These are phyloP conservation scores for Arctocebus calabarensis DNA, from an alignment of 2,797 vertebrate genomes.

Conservation along the genomic window DNA sequence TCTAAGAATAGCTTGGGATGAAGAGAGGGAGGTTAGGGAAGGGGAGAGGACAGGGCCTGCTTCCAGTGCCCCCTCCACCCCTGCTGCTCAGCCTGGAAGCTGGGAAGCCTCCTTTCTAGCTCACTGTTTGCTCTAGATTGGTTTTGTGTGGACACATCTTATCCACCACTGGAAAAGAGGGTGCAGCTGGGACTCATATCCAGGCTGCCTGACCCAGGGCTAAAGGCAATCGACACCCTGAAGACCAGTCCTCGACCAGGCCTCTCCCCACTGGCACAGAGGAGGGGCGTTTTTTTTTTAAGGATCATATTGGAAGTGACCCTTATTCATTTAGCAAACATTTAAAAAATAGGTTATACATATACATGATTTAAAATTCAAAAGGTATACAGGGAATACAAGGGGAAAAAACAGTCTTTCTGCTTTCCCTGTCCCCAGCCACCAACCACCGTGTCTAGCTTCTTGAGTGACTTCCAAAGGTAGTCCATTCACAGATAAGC, in stretches of 20 bases:
- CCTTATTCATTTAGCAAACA: constrained; percentile 16
- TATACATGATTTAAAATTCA: constrained; percentile 32
- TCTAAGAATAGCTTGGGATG: constrained; percentile 77
- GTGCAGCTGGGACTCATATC: background rate
- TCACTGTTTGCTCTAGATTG: background rate
- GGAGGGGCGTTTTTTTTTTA: constrained; percentile 18
- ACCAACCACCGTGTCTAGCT: background rate
- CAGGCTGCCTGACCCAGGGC: background rate
- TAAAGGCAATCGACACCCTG: background rate
- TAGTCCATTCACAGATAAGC: background rate
- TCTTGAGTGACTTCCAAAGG: background rate
- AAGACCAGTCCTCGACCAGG: background rate
- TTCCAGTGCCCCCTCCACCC: background rate
- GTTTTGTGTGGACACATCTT: constrained; percentile 5
- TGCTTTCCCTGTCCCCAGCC: background rate
- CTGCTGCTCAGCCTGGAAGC: constrained; percentile 15
- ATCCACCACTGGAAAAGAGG: background rate
- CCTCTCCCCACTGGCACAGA: background rate
- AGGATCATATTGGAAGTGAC: background rate
- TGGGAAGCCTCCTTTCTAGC: constrained; percentile 8
- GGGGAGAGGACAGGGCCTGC: constrained; percentile 44
- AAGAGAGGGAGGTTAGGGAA: constrained; percentile 57
- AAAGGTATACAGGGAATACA: background rate
- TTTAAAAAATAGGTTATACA: constrained; percentile 4
- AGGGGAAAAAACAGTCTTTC: background rate